A percentile compares a stretch with the other conserved stretches of the same genome.
Conservation (phyloP, 1,140 invertebrate species). For the Drosophila sechellia region DNA sequence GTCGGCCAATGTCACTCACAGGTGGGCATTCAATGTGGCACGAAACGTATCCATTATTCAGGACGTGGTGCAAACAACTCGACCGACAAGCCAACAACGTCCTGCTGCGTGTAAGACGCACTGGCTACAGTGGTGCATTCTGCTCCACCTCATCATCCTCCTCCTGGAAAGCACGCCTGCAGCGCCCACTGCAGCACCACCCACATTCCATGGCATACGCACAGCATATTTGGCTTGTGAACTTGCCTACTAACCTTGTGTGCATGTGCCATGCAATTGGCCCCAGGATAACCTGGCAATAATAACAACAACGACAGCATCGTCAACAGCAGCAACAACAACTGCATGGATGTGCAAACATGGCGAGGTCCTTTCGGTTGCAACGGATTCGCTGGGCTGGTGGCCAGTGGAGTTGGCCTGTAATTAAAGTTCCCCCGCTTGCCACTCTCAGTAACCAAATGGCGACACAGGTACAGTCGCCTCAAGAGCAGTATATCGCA, state of each 20-base stretch:
- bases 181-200: background rate
- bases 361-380: conserved; percentile 22
- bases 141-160: background rate
- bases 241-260: conserved; percentile 64
- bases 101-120: conserved; percentile 66
- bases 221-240: conserved; percentile 65
- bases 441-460: background rate
- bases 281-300: conserved; percentile 37
- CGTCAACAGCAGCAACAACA: conserved; percentile 4
- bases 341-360: conserved; percentile 54
- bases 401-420: conserved; percentile 21
- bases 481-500: background rate
- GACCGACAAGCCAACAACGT: conserved; percentile 63
- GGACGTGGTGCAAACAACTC: conserved; percentile 76
- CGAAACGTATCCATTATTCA: conserved; percentile 79
- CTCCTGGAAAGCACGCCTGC: too few species aligned
- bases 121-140: conserved; percentile 19
- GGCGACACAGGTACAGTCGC: conserved; percentile 2
- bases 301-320: conserved; percentile 25
- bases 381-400: background rate
- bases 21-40: conserved; percentile 75
- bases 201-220: conserved; percentile 48
- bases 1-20: conserved; percentile 69
- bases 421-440: conserved; percentile 35
- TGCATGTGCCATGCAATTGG: conserved; percentile 62